Percentiles rank a stretch among this genome's conserved stretches.
phyloP scores from a whole-genome alignment of 2,888 invertebrate species.

The Nezara viridula region DNA sequence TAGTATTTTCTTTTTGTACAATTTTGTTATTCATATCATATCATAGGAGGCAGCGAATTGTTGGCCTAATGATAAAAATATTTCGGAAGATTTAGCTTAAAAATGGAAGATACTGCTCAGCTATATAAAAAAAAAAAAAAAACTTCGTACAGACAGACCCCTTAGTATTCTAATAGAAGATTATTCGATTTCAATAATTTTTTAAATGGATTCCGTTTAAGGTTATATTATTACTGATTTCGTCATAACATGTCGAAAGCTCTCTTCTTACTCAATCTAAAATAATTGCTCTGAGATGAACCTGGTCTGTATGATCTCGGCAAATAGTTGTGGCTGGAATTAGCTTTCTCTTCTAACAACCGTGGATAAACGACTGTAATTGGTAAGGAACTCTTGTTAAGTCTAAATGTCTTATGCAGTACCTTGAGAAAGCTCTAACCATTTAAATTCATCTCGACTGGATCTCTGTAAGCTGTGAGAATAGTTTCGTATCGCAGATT shows the following conservation, averaged over 20 bases:
- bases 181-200: too few relatives aligned
- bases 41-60: too few relatives aligned
- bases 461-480: background rate
- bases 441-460: background rate
- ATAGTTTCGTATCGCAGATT: background rate
- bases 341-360: background rate
- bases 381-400: background rate
- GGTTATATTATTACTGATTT: background rate
- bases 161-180: too few relatives aligned
- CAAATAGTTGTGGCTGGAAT: background rate
- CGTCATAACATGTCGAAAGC: background rate
- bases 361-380: background rate
- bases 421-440: background rate
- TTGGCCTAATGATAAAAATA: too few relatives aligned
- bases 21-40: too few relatives aligned
- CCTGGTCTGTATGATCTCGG: background rate
- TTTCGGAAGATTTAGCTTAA: too few relatives aligned
- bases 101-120: too few relatives aligned
- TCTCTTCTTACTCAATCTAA: conserved; percentile 14
- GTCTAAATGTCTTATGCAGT: background rate
- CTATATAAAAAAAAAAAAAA: too few relatives aligned
- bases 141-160: too few relatives aligned
- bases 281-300: background rate
- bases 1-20: too few relatives aligned
- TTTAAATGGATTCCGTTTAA: background rate